phyloP scores from a whole-genome alignment of 2,113 vertebrate genomes.

The Thalassoma bifasciatum region DNA sequence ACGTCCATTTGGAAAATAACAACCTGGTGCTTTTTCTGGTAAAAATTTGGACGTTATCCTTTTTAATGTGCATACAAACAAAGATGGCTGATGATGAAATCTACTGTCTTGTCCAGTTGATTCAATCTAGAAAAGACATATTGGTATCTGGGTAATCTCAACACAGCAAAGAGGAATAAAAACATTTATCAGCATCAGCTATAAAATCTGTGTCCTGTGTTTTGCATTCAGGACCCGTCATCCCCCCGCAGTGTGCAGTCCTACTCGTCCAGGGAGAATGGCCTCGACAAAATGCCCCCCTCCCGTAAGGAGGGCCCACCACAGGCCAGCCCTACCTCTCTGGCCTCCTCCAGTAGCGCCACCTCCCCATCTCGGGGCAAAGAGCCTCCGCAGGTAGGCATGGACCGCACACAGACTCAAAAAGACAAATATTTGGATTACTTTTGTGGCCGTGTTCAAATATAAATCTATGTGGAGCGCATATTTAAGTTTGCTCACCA shows the following conservation, averaged over 20 bases:
- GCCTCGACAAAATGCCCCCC: constrained; percentile 85
- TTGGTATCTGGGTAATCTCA: background rate
- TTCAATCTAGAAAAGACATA: background rate
- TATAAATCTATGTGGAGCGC: background rate
- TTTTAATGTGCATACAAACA: too few species aligned
- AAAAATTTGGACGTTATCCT: too few species aligned
- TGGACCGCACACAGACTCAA: background rate
- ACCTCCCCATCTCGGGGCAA: constrained; percentile 88
- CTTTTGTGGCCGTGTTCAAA: background rate
- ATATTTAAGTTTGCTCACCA: background rate
- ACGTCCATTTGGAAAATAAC: too few species aligned
- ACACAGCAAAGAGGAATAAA: background rate
- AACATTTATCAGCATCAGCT: background rate
- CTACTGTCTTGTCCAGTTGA: too few species aligned
- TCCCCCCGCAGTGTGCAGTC: constrained; percentile 92
- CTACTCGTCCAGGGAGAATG: constrained; percentile 91
- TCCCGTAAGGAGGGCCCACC: constrained; percentile 87
- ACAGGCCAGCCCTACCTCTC: constrained; percentile 89
- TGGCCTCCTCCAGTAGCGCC: constrained; percentile 90
- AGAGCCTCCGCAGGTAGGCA: constrained; percentile 81
- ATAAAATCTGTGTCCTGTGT: background rate
- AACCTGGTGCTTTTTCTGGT: too few species aligned
- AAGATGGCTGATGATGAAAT: too few species aligned
- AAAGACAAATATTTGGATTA: background rate
- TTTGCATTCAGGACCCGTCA: constrained; percentile 86